A percentile compares a stretch with the other conserved stretches of the same genome.
Conservation (phyloP, 2,113 vertebrate genomes). For the Neolamprologus sp. region DNA sequence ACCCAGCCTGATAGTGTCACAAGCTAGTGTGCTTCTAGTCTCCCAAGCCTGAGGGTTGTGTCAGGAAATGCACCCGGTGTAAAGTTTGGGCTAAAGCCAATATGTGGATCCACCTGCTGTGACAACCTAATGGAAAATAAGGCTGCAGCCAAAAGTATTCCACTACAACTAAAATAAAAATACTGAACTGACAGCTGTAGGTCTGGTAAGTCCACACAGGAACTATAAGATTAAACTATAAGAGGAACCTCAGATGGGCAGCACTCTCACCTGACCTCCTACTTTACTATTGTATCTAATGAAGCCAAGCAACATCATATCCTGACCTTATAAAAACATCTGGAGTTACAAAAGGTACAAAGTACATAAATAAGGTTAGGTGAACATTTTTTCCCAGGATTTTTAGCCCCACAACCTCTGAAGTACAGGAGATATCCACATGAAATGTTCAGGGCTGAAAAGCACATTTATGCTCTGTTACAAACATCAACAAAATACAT, state of each 20-base stretch:
- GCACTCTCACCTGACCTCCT: not conserved
- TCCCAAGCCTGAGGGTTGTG: not conserved
- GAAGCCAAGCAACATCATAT: not conserved
- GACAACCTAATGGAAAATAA: not conserved
- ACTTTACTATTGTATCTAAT: not conserved
- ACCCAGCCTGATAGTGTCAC: not conserved
- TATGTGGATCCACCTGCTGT: not conserved
- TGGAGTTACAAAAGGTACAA: not conserved
- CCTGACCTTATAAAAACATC: not conserved
- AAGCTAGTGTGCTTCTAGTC: not conserved
- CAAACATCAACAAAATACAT: not conserved
- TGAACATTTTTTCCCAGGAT: fast-evolving
- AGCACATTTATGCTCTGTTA: fast-evolving
- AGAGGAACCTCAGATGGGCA: not conserved
- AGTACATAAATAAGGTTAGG: not conserved
- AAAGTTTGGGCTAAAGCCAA: not conserved
- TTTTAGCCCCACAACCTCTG: not conserved
- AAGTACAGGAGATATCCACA: not conserved
- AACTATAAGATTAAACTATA: not conserved
- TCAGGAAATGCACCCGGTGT: not conserved
- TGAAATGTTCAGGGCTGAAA: not conserved
- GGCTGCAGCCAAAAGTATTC: not conserved
- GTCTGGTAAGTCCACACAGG: not conserved
- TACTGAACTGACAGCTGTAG: not conserved
- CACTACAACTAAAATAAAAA: not conserved